phyloP scores from a whole-genome alignment of 2,797 vertebrate species.

The Danio aesculapii region DNA sequence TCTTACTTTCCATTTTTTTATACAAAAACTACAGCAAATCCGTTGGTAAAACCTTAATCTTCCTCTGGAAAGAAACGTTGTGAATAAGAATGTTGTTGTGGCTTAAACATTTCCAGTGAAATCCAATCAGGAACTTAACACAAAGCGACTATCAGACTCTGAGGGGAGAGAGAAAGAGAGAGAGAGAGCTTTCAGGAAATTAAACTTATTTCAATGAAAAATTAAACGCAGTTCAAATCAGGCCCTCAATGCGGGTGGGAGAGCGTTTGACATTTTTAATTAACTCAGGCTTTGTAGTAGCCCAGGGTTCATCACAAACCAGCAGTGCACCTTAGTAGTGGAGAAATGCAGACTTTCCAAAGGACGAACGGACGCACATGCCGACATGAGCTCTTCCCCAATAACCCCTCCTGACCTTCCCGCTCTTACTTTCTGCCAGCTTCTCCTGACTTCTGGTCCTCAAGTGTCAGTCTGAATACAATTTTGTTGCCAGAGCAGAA shows the following conservation, averaged over 20 bases:
- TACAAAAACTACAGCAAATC: conserved; percentile 37
- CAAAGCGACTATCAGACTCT: conserved; percentile 14
- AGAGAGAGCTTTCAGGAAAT: conserved; percentile 52
- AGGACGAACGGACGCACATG: conserved; percentile 41
- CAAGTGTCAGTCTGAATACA: conserved; percentile 58
- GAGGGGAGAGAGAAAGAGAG: background rate
- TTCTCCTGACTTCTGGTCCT: conserved; percentile 58
- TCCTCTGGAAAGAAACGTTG: conserved; percentile 32
- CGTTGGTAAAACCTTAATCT: conserved; percentile 49
- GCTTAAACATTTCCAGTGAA: conserved; percentile 50
- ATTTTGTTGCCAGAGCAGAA: conserved; percentile 61
- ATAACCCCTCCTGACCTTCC: conserved; percentile 55
- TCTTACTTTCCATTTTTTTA: conserved; percentile 39
- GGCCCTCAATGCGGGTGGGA: conserved; percentile 35
- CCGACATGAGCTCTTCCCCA: conserved; percentile 48
- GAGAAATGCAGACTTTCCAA: conserved; percentile 38
- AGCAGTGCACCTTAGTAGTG: conserved; percentile 56
- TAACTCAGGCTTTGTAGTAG: conserved; percentile 61
- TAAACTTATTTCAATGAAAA: conserved; percentile 58
- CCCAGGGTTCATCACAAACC: conserved; percentile 50
- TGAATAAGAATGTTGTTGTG: conserved; percentile 45
- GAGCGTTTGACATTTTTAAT: conserved; percentile 63
- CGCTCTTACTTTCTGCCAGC: conserved; percentile 49
- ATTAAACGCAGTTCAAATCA: conserved; percentile 46
- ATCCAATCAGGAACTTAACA: conserved; percentile 51